Evolutionary conservation across 2,797 vertebrate genomes (phyloP).

Genomic region (Helostoma temminkii): DNA sequence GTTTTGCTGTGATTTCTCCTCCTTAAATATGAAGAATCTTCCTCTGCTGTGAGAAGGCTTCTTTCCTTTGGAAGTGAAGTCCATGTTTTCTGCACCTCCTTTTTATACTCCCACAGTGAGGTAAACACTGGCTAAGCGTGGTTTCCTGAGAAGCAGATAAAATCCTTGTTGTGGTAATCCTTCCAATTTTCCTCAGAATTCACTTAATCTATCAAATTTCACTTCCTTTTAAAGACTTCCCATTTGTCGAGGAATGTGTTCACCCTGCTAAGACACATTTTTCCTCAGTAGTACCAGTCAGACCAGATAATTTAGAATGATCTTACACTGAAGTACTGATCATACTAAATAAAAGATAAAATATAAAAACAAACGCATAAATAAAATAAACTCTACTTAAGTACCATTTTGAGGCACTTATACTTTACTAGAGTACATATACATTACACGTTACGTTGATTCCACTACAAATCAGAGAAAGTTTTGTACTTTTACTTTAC

Average conservation of each 20-base stretch:
- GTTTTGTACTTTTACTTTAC: too few species aligned
- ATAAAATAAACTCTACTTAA: too few species aligned
- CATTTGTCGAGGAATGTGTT: fast-evolving
- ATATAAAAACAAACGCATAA: too few species aligned
- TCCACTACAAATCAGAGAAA: too few species aligned
- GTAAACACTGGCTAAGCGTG: fast-evolving
- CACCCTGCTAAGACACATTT: neutral
- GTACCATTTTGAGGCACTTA: too few species aligned
- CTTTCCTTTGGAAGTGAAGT: neutral
- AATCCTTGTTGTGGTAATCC: fast-evolving
- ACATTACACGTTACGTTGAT: too few species aligned
- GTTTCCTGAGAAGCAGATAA: constrained; percentile 17
- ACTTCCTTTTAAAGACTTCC: constrained; percentile 4
- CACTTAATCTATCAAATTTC: fast-evolving
- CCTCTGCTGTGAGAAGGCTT: neutral
- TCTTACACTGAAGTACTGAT: too few species aligned
- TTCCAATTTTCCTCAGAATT: neutral
- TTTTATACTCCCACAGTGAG: neutral
- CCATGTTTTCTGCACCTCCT: neutral
- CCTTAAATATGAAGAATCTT: neutral
- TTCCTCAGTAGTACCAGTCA: too few species aligned
- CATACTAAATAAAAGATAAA: too few species aligned
- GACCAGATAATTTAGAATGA: too few species aligned
- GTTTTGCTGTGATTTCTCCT: neutral
- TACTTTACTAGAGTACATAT: too few species aligned